These are phyloP conservation scores for Argya squamiceps DNA, from an alignment of 2,797 vertebrate species.

Conservation along the genomic window DNA sequence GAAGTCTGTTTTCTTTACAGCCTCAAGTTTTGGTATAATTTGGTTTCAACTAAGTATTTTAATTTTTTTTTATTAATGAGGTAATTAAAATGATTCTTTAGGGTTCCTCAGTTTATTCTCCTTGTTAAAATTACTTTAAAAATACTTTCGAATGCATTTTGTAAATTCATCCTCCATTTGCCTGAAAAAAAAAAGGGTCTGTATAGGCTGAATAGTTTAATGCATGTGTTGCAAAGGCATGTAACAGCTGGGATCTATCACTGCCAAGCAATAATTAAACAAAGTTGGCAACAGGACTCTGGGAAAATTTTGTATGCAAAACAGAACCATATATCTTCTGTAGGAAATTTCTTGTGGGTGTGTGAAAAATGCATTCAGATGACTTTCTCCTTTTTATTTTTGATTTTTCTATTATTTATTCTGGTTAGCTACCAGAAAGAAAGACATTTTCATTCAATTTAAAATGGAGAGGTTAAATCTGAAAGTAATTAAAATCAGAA, in stretches of 20 bases:
- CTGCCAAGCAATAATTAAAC: slow-evolving; percentile 54
- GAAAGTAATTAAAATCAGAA: neutral
- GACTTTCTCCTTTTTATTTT: neutral
- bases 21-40: neutral
- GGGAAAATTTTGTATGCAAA: slow-evolving; percentile 39
- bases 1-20: neutral
- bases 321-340: neutral
- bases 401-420: neutral
- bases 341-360: neutral
- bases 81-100: neutral
- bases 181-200: neutral
- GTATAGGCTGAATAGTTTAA: neutral
- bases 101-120: neutral
- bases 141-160: neutral
- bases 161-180: neutral
- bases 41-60: neutral
- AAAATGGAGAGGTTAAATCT: neutral
- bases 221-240: slow-evolving; percentile 4
- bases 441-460: neutral
- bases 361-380: neutral
- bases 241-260: slow-evolving; percentile 51
- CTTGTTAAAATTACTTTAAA: neutral
- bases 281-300: slow-evolving; percentile 21
- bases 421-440: neutral
- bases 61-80: neutral